Conservation (phyloP, 2,888 invertebrate genomes). For the Clusia tigrina region DNA sequence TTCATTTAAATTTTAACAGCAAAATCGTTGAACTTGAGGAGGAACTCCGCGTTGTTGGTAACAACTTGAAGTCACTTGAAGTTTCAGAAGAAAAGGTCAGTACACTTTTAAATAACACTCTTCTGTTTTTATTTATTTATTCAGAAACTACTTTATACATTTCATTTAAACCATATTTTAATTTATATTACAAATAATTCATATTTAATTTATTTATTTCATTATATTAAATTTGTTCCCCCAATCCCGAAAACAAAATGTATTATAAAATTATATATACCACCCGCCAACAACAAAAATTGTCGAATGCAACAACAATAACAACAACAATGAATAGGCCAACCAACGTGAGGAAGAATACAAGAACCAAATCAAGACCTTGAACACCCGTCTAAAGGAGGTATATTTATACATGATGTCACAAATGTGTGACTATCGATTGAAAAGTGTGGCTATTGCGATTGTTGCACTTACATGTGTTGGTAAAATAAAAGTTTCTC, state of each 20-base stretch:
- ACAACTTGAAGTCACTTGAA: conserved; percentile 99
- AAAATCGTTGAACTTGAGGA: conserved; percentile 99
- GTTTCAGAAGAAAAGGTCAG: conserved; percentile 99
- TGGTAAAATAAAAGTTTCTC: not conserved
- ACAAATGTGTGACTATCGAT: not conserved
- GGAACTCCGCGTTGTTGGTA: conserved; percentile 99
- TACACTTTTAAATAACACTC: conserved; percentile 37
- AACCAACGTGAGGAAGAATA: conserved; percentile 99
- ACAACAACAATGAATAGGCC: conserved; percentile 72
- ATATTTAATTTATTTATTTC: conserved; percentile 8
- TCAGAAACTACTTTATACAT: not conserved
- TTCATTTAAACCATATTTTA: not conserved
- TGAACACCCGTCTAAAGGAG: conserved; percentile 99
- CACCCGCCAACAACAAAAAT: conserved; percentile 28
- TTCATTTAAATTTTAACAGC: conserved; percentile 67
- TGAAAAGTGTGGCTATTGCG: not conserved
- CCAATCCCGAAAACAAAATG: not conserved
- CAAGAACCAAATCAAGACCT: conserved; percentile 99
- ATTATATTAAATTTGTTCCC: not conserved
- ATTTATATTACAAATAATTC: not conserved
- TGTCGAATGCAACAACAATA: conserved; percentile 46
- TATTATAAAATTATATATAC: conserved; percentile 4
- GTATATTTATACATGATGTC: conserved; percentile 66
- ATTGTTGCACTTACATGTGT: not conserved
- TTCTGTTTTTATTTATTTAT: conserved; percentile 8